Percentiles rank a stretch among this genome's conserved stretches.
Evolutionary conservation across 1,140 invertebrate genomes (phyloP).

Genomic region (Metaphire vulgaris): DNA sequence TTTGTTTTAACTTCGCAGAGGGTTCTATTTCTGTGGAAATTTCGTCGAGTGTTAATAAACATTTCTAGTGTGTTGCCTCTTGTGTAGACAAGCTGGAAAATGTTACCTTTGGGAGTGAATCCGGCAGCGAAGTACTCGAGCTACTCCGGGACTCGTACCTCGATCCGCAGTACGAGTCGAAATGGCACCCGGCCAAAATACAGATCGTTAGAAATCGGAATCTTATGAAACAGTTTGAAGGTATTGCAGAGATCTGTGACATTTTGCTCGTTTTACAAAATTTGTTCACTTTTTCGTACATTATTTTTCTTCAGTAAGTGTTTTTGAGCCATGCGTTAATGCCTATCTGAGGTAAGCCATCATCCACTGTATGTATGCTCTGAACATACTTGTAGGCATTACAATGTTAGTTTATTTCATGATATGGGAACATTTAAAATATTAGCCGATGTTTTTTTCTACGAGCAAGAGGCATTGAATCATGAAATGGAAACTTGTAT

Average conservation of each 20-base stretch:
- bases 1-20: no score
- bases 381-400: background rate
- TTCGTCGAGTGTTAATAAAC: no score
- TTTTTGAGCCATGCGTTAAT: background rate
- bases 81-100: constrained; percentile 4
- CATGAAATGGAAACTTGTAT: no score
- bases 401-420: no score
- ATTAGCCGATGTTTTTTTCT: no score
- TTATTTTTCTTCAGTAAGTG: background rate
- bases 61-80: no score
- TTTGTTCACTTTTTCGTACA: background rate
- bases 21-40: no score
- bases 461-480: no score
- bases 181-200: constrained; percentile 26
- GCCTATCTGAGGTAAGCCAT: background rate
- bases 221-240: constrained; percentile 13
- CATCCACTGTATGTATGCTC: background rate
- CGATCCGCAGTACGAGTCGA: constrained; percentile 12
- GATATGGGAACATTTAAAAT: no score
- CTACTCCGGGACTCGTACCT: constrained; percentile 20
- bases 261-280: background rate
- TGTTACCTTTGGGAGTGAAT: background rate
- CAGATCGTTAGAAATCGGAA: constrained; percentile 20
- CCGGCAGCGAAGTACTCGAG: constrained; percentile 7
- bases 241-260: background rate